phyloP scores from a whole-genome alignment of 2,888 invertebrate genomes.

The Phania funesta region DNA sequence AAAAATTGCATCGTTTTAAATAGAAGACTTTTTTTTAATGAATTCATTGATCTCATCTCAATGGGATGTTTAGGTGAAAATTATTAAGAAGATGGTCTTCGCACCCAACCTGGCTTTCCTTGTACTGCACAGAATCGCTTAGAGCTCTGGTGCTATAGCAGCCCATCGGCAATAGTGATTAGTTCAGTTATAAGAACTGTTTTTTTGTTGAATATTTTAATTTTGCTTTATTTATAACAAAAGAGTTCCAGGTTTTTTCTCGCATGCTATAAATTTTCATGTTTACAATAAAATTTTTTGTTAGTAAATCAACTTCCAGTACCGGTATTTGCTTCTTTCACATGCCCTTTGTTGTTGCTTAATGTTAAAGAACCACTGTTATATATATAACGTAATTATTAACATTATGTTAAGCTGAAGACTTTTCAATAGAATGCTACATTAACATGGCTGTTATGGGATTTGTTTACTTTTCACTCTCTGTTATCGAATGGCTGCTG shows the following conservation, averaged over 20 bases:
- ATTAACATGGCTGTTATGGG: background rate
- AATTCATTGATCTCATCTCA: too few species aligned
- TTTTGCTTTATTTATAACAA: background rate
- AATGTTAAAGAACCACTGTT: background rate
- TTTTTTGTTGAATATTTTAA: too few species aligned
- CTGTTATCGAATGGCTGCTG: slow-evolving; percentile 11
- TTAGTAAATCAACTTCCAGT: slow-evolving; percentile 20
- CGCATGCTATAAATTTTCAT: slow-evolving; percentile 45
- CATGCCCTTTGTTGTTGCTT: background rate
- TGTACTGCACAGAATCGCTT: too few species aligned
- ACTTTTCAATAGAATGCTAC: background rate
- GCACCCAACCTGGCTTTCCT: too few species aligned
- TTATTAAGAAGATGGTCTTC: too few species aligned
- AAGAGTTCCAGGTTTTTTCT: slow-evolving; percentile 12
- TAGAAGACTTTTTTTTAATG: too few species aligned
- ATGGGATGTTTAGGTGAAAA: too few species aligned
- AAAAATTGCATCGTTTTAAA: too few species aligned
- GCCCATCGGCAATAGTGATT: too few species aligned
- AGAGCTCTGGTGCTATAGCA: too few species aligned
- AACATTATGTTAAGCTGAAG: too few species aligned
- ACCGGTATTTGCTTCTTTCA: slow-evolving; percentile 37
- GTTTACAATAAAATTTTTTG: slow-evolving; percentile 3
- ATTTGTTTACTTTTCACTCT: background rate
- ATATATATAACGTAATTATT: background rate
- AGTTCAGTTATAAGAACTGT: too few species aligned